Percentiles rank a stretch among this genome's conserved stretches.
These are phyloP conservation scores for Entomobrya proxima DNA, from an alignment of 2,888 invertebrate species.

Conservation along the genomic window DNA sequence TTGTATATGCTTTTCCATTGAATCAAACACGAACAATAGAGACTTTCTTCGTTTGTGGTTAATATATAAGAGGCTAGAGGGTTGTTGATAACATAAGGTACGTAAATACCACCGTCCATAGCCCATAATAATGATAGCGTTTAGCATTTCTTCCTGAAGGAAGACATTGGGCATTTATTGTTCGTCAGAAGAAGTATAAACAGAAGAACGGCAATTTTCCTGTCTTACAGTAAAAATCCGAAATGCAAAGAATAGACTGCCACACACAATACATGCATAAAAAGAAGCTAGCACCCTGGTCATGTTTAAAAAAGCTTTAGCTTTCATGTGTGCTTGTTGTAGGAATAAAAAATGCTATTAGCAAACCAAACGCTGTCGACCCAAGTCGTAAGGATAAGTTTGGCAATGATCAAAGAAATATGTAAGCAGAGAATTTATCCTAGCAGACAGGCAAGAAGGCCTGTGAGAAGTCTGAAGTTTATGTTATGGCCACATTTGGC, in stretches of 20 bases:
- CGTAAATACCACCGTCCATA: neutral
- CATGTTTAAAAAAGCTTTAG: neutral
- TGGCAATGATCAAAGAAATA: slow-evolving; percentile 40
- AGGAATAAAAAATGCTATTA: slow-evolving; percentile 48
- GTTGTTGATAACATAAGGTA: neutral
- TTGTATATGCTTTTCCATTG: too few relatives aligned
- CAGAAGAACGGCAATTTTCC: neutral
- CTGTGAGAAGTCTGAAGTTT: slow-evolving; percentile 18
- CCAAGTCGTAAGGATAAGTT: slow-evolving; percentile 47
- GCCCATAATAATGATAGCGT: neutral
- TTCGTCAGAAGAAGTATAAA: slow-evolving; percentile 45
- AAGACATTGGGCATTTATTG: slow-evolving; percentile 17
- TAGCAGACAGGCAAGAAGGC: neutral
- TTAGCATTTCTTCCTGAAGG: neutral
- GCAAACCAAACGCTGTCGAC: slow-evolving; percentile 20
- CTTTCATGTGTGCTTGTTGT: slow-evolving; percentile 8
- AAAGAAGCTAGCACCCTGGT: neutral
- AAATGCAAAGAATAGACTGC: slow-evolving; percentile 18
- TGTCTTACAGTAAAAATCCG: neutral
- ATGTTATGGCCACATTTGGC: slow-evolving; percentile 40
- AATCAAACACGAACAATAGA: too few relatives aligned
- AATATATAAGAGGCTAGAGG: too few relatives aligned
- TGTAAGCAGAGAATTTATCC: slow-evolving; percentile 35
- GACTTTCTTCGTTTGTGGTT: too few relatives aligned
- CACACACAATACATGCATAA: neutral